Evolutionary conservation across 2,888 invertebrate genomes (phyloP).

Genomic region (Diarsia brunnea): DNA sequence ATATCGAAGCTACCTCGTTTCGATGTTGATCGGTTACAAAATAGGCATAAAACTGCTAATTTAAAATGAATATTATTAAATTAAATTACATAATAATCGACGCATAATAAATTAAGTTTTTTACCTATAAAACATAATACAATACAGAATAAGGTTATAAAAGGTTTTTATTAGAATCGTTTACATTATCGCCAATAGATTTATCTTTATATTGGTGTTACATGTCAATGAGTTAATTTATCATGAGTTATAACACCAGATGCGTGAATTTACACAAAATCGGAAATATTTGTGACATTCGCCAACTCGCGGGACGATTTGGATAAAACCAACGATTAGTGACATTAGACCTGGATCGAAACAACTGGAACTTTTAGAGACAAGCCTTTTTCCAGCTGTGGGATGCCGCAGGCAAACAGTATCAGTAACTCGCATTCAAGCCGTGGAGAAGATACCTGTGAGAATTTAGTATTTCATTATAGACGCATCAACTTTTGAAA

Average conservation of each 20-base stretch:
- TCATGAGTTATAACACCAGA: conserved; percentile 34
- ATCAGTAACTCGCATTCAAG: neutral
- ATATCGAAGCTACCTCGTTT: conserved; percentile 11
- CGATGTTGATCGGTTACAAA: neutral
- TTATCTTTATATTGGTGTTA: conserved; percentile 41
- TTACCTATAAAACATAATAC: conserved; percentile 15
- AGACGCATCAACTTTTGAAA: neutral
- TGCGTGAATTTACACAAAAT: conserved; percentile 13
- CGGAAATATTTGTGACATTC: neutral
- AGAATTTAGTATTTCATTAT: neutral
- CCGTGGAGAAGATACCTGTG: neutral
- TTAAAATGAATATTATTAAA: conserved; percentile 25
- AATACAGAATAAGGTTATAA: conserved; percentile 34
- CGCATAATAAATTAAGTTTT: conserved; percentile 17
- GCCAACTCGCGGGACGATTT: neutral
- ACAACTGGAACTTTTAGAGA: too few species aligned
- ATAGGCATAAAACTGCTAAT: conserved; percentile 11
- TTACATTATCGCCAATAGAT: conserved; percentile 37
- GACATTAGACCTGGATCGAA: too few species aligned
- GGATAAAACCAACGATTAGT: too few species aligned
- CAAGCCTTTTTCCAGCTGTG: too few species aligned
- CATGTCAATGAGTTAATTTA: conserved; percentile 44
- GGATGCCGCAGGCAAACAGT: too few species aligned
- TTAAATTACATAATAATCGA: conserved; percentile 23
- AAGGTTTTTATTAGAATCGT: conserved; percentile 44